phyloP scores from a whole-genome alignment of 2,797 vertebrate genomes.

The Hephaestus fuliginosus region DNA sequence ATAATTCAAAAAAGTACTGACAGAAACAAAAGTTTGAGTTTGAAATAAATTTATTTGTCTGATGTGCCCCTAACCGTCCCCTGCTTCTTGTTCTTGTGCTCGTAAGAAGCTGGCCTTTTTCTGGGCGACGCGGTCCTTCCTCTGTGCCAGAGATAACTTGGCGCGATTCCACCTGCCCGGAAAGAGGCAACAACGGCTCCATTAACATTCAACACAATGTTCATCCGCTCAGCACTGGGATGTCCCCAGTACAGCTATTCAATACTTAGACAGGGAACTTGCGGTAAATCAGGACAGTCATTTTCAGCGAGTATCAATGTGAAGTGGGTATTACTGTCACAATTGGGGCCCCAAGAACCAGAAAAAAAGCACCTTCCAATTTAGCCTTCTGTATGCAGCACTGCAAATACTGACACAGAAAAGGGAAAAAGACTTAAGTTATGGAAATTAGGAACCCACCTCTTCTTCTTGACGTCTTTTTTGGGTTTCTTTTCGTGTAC shows the following conservation, averaged over 20 bases:
- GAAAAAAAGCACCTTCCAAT: neutral
- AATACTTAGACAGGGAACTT: neutral
- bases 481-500: slow-evolving; percentile 95
- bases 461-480: slow-evolving; percentile 96
- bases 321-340: neutral
- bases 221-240: slow-evolving; percentile 12
- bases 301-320: neutral
- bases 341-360: neutral
- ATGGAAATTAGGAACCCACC: slow-evolving; percentile 80
- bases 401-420: neutral
- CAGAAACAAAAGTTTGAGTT: slow-evolving; percentile 47
- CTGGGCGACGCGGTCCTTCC: slow-evolving; percentile 97
- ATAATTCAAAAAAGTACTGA: neutral
- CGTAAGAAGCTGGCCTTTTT: slow-evolving; percentile 99
- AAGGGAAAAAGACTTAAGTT: neutral
- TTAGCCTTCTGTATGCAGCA: neutral
- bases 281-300: neutral
- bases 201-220: slow-evolving; percentile 75
- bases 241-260: slow-evolving; percentile 16
- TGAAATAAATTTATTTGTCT: slow-evolving; percentile 86
- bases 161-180: slow-evolving; percentile 95
- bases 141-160: slow-evolving; percentile 96
- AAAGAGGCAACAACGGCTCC: slow-evolving; percentile 47
- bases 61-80: slow-evolving; percentile 89
- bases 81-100: slow-evolving; percentile 91